These are phyloP conservation scores for Macrosoma leucophasiata DNA, from an alignment of 2,888 invertebrate species.

Conservation along the genomic window DNA sequence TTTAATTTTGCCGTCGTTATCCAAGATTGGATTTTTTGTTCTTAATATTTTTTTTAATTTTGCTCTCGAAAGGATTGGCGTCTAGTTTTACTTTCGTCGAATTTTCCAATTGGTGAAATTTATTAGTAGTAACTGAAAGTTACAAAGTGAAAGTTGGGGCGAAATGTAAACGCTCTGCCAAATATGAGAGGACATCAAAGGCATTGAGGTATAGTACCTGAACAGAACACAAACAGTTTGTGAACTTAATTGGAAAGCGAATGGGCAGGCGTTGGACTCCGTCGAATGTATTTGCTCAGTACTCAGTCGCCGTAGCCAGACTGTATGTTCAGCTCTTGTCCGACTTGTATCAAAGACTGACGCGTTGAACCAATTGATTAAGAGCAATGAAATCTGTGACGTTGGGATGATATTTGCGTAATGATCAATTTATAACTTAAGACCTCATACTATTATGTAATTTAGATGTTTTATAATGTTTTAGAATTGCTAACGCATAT, in stretches of 20 bases:
- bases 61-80: constrained; percentile 7
- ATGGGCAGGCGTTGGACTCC: constrained; percentile 38
- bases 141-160: no score
- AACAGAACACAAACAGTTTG: constrained; percentile 50
- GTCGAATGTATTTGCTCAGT: constrained; percentile 58
- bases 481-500: no score
- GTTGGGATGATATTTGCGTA: constrained; percentile 8
- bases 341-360: constrained; percentile 53
- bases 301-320: constrained; percentile 49
- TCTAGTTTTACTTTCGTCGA: no score
- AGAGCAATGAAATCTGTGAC: not conserved
- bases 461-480: no score
- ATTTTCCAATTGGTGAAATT: no score
- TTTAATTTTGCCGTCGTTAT: constrained; percentile 20
- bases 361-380: not conserved
- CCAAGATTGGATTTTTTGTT: constrained; percentile 17
- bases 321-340: constrained; percentile 56
- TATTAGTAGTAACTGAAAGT: no score
- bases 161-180: not conserved
- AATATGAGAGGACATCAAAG: constrained; percentile 48
- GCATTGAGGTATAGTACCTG: constrained; percentile 52
- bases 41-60: constrained; percentile 8
- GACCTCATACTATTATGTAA: no score
- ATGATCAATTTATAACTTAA: no score
- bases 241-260: constrained; percentile 64